Evolutionary conservation across 2,888 invertebrate species (phyloP), one percentile per base, ranked within the genome.

Genomic region (Spisula solida): DNA sequence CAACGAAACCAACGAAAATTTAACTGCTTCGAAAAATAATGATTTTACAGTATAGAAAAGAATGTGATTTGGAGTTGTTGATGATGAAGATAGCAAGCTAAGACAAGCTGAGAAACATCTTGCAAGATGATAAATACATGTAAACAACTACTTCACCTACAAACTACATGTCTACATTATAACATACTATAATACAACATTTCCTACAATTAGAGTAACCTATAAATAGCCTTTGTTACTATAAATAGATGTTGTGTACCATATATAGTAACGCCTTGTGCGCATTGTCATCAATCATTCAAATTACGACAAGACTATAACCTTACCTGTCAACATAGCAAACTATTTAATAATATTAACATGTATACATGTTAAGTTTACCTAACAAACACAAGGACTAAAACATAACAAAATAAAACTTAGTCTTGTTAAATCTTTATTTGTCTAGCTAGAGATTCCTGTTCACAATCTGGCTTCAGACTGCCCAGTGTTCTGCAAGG

Each of bases 251-350:
- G 31, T 47, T 29, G n/a, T 48, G 34, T 70, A 20, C 51, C 75
- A 83, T 83, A 75, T 66, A 75, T 75, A 75, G 83, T 51, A 83
- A 83, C 51, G 25, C 48, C 20, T 1, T 47, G 31, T 25, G 48
- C 25, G 16, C 25, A 75, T 66, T 31, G 12, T 14, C 70, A 70
- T 70, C 25, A 70, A 70, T 31, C 70, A 70, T 4, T 2, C 18
- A 60, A 25, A 60, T n/a, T 2, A 20, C 6, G 8, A 18, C 60
- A 60, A 18, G 25, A 20, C 14, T 2, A 60, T 60, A n/a, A 25
- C 60, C 25, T 60, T 60, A 25, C 60, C 60, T 60, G 60, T 60
- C 60, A 18, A 60, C 60, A n/a, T 60, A 25, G 6, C 25, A 6
- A 18, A 60, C 60, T n/a, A 60, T 60, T 25, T 60, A n/a, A n/a